phyloP scores from a whole-genome alignment of 92 coral and sea anemone genomes.

The Pocillopora meandrina region DNA sequence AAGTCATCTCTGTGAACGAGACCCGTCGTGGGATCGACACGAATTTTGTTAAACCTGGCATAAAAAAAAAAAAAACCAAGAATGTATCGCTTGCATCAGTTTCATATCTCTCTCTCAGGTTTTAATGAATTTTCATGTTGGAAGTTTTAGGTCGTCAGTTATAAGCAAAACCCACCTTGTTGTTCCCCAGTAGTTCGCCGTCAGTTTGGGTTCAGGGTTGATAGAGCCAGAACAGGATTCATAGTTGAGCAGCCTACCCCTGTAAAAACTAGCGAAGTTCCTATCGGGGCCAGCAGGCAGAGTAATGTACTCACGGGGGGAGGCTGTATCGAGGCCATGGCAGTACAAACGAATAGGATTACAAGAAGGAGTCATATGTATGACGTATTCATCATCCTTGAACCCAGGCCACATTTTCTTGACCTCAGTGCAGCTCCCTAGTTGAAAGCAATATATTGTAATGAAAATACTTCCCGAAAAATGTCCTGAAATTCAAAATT shows the following conservation, averaged over 20 bases:
- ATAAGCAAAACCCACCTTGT: conserved; percentile 65
- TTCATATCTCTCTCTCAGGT: background rate
- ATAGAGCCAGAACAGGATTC: conserved; percentile 87
- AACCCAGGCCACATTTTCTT: conserved; percentile 90
- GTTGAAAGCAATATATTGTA: background rate
- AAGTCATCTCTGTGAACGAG: conserved; percentile 87
- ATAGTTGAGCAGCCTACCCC: conserved; percentile 86
- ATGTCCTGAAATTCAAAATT: background rate
- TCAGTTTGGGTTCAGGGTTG: conserved; percentile 85
- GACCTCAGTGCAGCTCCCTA: conserved; percentile 91
- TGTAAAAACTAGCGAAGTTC: conserved; percentile 89
- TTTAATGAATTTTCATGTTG: too few species aligned
- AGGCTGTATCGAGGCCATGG: conserved; percentile 85
- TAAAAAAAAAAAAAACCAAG: background rate
- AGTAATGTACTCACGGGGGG: conserved; percentile 89
- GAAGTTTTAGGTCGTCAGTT: too few species aligned
- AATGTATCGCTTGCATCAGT: background rate
- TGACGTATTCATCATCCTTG: conserved; percentile 90
- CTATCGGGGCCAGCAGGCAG: conserved; percentile 84
- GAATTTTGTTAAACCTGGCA: conserved; percentile 87
- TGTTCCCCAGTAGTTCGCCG: conserved; percentile 96
- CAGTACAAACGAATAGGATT: conserved; percentile 93
- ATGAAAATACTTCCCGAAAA: background rate
- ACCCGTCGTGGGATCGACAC: conserved; percentile 82
- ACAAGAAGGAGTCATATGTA: conserved; percentile 85